Conservation (phyloP, 1,140 invertebrate genomes). For the Pemphigus obesinymphae region DNA sequence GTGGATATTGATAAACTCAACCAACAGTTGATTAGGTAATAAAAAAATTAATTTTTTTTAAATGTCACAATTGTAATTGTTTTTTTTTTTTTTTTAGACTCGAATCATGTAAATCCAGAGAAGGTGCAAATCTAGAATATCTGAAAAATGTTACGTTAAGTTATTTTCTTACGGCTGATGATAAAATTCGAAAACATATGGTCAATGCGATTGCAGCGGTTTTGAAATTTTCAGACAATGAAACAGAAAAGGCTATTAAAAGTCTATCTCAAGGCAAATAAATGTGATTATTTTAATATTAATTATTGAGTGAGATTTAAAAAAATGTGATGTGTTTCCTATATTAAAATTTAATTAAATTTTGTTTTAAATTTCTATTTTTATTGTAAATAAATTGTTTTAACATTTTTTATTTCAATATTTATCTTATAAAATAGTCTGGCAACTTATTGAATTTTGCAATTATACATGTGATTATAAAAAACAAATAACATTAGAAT, state of each 20-base stretch:
- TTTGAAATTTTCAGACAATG: slow-evolving; percentile 68
- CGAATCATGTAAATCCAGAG: slow-evolving; percentile 69
- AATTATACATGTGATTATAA: no score
- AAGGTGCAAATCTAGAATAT: slow-evolving; percentile 83
- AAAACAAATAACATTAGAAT: no score
- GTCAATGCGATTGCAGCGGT: slow-evolving; percentile 82
- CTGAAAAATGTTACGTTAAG: slow-evolving; percentile 84
- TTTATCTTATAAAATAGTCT: background rate
- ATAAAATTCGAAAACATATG: slow-evolving; percentile 70
- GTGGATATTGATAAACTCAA: slow-evolving; percentile 58
- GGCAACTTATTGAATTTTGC: no score
- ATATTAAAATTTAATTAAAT: background rate
- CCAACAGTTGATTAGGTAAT: slow-evolving; percentile 58
- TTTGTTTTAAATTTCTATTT: background rate
- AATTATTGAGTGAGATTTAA: slow-evolving; percentile 4
- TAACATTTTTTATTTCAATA: background rate
- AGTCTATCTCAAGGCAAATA: slow-evolving; percentile 30
- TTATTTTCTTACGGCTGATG: slow-evolving; percentile 68
- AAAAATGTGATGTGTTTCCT: background rate
- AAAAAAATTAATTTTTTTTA: background rate
- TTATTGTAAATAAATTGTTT: background rate
- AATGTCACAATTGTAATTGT: background rate
- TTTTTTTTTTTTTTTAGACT: slow-evolving; percentile 56
- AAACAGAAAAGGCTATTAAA: slow-evolving; percentile 52
- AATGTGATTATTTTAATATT: background rate